Evolutionary conservation across 2,888 invertebrate species (phyloP).

Genomic region (Hirtodrosophila duncani): DNA sequence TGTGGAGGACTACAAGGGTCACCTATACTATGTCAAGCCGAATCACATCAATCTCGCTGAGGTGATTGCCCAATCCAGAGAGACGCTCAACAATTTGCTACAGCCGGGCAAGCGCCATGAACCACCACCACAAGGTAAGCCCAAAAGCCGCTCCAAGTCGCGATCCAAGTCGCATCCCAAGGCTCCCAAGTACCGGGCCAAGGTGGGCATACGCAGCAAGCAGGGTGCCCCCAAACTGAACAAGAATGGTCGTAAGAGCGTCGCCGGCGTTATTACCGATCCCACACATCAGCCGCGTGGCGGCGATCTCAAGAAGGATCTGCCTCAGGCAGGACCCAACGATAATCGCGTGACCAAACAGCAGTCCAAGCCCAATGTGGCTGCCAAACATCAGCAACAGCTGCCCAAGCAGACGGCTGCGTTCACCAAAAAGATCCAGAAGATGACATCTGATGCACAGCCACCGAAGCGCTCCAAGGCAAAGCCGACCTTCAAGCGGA

Average conservation of each 20-base stretch:
- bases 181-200: not conserved
- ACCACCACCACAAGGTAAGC: not conserved
- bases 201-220: not conserved
- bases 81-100: slow-evolving; percentile 50
- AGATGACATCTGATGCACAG: too few relatives aligned
- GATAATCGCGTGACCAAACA: not conserved
- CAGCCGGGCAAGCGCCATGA: slow-evolving; percentile 6
- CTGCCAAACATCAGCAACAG: not conserved
- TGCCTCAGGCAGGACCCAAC: not conserved
- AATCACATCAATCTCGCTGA: slow-evolving; percentile 42
- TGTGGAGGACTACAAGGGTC: slow-evolving; percentile 42
- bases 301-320: slow-evolving; percentile 10
- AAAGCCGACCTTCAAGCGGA: too few relatives aligned
- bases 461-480: too few relatives aligned
- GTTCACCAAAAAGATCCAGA: not conserved
- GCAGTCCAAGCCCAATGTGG: not conserved
- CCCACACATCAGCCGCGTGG: slow-evolving; percentile 15
- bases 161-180: not conserved
- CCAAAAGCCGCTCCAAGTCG: not conserved
- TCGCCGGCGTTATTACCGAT: slow-evolving; percentile 32
- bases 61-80: slow-evolving; percentile 49
- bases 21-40: slow-evolving; percentile 47
- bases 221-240: slow-evolving; percentile 6
- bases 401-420: not conserved
- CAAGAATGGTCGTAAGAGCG: slow-evolving; percentile 1